Evolutionary conservation across 2,797 vertebrate genomes (phyloP), one percentile per base, ranked within the genome.

Genomic region (Erpetoichthys calabaricus): DNA sequence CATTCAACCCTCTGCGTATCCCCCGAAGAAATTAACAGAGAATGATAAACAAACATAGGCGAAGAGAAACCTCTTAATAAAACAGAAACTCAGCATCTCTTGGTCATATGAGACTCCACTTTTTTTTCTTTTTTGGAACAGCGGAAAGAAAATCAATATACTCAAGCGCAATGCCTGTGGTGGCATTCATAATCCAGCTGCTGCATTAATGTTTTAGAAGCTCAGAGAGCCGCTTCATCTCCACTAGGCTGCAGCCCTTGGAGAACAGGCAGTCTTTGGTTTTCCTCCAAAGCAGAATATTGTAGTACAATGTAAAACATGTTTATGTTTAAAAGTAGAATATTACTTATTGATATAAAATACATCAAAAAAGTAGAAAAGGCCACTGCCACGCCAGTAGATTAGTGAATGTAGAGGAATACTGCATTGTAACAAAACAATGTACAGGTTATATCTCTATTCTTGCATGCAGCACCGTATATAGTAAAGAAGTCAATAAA

Each of bases 131-230:
- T 68, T 62, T 61, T 51, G 64, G 66, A 59, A 51, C 59, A 74
- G 69, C 60, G 62, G 73, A 79, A 81, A 70, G 67, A 79, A 84
- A 83, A 68, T 74, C 71, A 77, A 80, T 72, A 82, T 67, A 67
- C 67, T 67, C 56, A 57, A 72, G 67, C 65, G 70, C 67, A 67
- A 77, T 60, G 63, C 69, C 74, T 80, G 74, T 74, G 73, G 80
- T 80, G 75, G 68, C 66, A 72, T 71, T 73, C 68, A 68, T 73
- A 76, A 68, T 73, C 73, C 61, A 65, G 68, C 68, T 75, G 72
- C 78, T 74, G 64, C 68, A 80, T 82, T 85, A 80, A 80, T 81
- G 62, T 83, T 80, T 81, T 75, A 78, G 75, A 69, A 59, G 70
- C 68, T 75, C 59, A 59, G 74, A 79, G 77, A 70, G 66, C 56